phyloP scores from a whole-genome alignment of 1,140 invertebrate genomes.

The Drosophila pruinosa region DNA sequence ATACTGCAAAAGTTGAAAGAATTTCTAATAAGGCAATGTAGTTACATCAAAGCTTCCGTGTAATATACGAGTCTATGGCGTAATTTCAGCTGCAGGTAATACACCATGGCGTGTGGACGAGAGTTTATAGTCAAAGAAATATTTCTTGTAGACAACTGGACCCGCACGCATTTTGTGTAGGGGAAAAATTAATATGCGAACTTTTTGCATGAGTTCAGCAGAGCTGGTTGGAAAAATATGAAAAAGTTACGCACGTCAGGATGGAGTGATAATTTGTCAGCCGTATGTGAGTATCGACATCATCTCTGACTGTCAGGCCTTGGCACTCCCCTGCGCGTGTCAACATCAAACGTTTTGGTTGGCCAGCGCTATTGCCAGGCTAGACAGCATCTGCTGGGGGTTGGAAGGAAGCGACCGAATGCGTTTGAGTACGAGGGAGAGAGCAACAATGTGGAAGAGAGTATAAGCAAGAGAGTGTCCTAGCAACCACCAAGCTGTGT shows the following conservation, averaged over 20 bases:
- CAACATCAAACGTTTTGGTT: constrained; percentile 72
- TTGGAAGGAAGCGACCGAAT: constrained; percentile 27
- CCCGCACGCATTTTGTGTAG: constrained; percentile 6
- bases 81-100: neutral
- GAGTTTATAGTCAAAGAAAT: neutral
- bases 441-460: neutral
- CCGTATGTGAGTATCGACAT: constrained; percentile 10
- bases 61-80: no score
- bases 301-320: no score
- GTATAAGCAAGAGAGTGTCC: constrained; percentile 40
- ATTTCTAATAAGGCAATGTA: constrained; percentile 25
- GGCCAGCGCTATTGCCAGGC: constrained; percentile 56
- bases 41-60: no score
- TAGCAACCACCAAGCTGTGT: constrained; percentile 60
- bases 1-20: neutral
- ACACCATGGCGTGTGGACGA: neutral
- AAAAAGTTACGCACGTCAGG: constrained; percentile 37
- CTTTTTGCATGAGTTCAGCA: constrained; percentile 36
- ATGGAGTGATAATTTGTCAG: constrained; percentile 6
- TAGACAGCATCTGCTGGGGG: constrained; percentile 63
- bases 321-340: constrained; percentile 51
- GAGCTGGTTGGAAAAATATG: constrained; percentile 24
- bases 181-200: constrained; percentile 61
- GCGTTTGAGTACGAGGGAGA: neutral
- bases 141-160: neutral